A percentile compares a stretch with the other conserved stretches of the same genome.
Evolutionary conservation across 2,113 vertebrate species (phyloP).

Genomic region (Melanerpes aurifrons): DNA sequence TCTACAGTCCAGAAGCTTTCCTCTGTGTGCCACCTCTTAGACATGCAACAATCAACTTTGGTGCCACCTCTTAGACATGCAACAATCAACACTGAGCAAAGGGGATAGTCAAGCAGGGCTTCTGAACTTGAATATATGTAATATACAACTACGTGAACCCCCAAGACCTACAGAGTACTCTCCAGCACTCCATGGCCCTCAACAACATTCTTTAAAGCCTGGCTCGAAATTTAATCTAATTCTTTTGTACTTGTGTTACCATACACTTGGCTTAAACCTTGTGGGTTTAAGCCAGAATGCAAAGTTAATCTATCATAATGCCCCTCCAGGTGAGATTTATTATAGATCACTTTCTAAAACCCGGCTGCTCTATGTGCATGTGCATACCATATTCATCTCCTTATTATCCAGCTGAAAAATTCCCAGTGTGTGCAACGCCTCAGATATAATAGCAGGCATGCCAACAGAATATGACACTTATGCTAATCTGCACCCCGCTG

Average conservation of each 20-base stretch:
- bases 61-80: not conserved
- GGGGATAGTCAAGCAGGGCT: not conserved
- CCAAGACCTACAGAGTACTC: constrained; percentile 15
- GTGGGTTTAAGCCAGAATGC: constrained; percentile 65
- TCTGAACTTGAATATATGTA: not conserved
- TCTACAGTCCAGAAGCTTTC: not conserved
- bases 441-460: constrained; percentile 81
- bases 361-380: constrained; percentile 43
- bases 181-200: not conserved
- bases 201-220: constrained; percentile 69
- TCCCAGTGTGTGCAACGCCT: constrained; percentile 71
- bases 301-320: constrained; percentile 69
- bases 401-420: constrained; percentile 77
- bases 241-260: constrained; percentile 68
- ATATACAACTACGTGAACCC: not conserved
- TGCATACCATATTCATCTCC: constrained; percentile 70
- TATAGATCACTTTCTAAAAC: constrained; percentile 70
- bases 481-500: constrained; percentile 90
- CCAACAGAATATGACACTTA: constrained; percentile 89
- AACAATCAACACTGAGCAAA: constrained; percentile 13
- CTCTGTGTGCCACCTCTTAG: not conserved
- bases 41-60: not conserved
- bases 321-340: constrained; percentile 77
- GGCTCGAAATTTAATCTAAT: constrained; percentile 68
- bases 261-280: constrained; percentile 52